Evolutionary conservation across 1,140 invertebrate genomes (phyloP).

Genomic region (Camponotus vicinus): DNA sequence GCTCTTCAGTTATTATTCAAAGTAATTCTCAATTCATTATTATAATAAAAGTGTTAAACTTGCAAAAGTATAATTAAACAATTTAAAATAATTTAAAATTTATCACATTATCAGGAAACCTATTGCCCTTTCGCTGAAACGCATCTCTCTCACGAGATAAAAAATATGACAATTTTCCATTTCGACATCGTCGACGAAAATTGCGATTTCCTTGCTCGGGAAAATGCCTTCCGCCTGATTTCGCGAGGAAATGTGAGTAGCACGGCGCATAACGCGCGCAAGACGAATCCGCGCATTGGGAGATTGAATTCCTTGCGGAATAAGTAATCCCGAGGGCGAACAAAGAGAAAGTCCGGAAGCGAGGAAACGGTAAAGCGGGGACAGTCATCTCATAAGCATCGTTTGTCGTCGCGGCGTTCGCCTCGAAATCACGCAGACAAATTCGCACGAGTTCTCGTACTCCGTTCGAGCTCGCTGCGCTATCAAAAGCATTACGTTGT

Average conservation of each 20-base stretch:
- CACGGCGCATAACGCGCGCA: background rate
- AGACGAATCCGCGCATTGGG: conserved; percentile 38
- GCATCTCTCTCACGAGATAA: conserved; percentile 1
- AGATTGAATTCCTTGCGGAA: conserved; percentile 47
- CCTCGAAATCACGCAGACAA: background rate
- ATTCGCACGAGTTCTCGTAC: background rate
- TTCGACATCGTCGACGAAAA: conserved; percentile 14
- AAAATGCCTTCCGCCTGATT: conserved; percentile 43
- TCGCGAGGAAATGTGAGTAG: conserved; percentile 21
- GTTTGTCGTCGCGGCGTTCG: background rate
- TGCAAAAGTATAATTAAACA: background rate
- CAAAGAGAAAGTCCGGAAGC: conserved; percentile 4
- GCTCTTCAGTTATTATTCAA: background rate
- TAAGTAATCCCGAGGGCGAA: conserved; percentile 23
- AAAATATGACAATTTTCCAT: conserved; percentile 19
- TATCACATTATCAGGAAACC: conserved; percentile 1
- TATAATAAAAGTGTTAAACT: background rate
- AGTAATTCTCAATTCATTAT: background rate
- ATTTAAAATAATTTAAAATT: conserved; percentile 21
- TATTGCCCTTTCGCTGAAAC: background rate
- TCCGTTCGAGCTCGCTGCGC: background rate
- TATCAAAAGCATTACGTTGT: conserved; percentile 42
- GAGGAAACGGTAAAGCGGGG: background rate
- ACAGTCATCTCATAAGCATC: conserved; percentile 35
- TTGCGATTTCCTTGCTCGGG: conserved; percentile 36